A percentile compares a stretch with the other conserved stretches of the same genome.
Conservation (phyloP, 2,113 vertebrate species). For the Tetraodon nigroviridis region DNA sequence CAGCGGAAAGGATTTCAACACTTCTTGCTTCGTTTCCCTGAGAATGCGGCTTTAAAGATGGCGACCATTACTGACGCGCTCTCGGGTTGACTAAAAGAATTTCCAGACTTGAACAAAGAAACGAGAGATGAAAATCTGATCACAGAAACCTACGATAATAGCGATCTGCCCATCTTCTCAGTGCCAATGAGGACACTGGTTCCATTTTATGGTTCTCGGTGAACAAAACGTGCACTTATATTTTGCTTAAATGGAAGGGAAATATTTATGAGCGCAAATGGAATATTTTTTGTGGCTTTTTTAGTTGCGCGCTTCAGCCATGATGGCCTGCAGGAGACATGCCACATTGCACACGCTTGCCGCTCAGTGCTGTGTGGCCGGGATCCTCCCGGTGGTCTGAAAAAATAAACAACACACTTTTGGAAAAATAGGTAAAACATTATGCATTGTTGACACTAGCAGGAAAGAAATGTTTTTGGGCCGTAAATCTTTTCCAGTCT, state of each 20-base stretch:
- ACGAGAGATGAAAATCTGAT: no score
- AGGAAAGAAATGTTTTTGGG: constrained; percentile 43
- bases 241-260: no score
- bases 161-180: no score
- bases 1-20: no score
- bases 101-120: no score
- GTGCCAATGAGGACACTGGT: not conserved
- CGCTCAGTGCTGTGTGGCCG: constrained; percentile 20
- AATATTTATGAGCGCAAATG: no score
- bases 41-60: no score
- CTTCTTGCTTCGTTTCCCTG: no score
- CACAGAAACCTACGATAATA: no score
- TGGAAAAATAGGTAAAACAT: constrained; percentile 27
- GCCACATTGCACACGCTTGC: constrained; percentile 32
- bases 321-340: constrained; percentile 30
- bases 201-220: not conserved
- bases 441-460: constrained; percentile 36
- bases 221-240: not conserved
- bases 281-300: constrained; percentile 26
- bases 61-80: no score
- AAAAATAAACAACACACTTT: constrained; percentile 33
- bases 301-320: constrained; percentile 4
- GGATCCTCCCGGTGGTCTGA: constrained; percentile 17
- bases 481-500: constrained; percentile 46
- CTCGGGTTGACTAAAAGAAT: no score